Percentiles rank a stretch among this genome's conserved stretches.
Conservation (phyloP, 2,113 vertebrate species). For the Limnothrissa miodon region DNA sequence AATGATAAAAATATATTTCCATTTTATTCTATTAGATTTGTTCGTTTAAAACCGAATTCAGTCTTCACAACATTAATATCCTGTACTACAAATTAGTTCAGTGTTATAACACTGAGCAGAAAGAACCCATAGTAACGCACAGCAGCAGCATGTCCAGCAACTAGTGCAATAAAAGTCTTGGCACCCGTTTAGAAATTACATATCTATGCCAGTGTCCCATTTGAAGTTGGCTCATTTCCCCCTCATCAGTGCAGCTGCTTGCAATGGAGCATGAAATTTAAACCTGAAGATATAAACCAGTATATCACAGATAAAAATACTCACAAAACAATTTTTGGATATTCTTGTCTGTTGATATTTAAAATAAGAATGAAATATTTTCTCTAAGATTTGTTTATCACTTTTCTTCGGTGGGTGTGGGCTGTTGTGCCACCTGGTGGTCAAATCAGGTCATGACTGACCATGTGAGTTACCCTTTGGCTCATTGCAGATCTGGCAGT, state of each 20-base stretch:
- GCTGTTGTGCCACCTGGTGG: background rate
- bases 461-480: background rate
- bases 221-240: background rate
- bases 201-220: background rate
- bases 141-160: background rate
- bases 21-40: background rate
- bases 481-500: slow-evolving; percentile 43
- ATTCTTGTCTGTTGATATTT: background rate
- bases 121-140: background rate
- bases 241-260: background rate
- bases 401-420: background rate
- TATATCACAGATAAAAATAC: no score
- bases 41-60: background rate
- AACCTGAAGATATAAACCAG: no score
- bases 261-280: background rate
- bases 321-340: background rate
- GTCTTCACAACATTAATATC: background rate
- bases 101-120: background rate
- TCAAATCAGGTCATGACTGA: background rate
- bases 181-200: background rate
- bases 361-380: background rate
- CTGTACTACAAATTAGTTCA: background rate
- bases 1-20: background rate
- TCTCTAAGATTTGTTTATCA: background rate
- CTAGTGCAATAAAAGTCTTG: background rate